These are phyloP conservation scores for Circaetus cinerascens DNA, from an alignment of 2,113 vertebrate species.

Conservation along the genomic window DNA sequence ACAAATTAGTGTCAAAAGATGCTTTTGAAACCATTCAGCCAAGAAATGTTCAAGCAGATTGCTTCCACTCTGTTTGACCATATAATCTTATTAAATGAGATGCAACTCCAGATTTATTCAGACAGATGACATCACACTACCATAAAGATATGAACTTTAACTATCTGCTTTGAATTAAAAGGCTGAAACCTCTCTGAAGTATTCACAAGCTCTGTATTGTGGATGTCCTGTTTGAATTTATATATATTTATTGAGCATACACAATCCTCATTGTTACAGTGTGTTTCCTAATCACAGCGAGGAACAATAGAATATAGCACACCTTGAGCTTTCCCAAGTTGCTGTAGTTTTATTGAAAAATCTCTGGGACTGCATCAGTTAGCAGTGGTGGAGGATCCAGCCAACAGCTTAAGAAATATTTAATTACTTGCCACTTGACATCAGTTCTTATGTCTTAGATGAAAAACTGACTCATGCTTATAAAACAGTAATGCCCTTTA, in stretches of 20 bases:
- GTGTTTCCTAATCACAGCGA: neutral
- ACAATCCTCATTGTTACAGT: neutral
- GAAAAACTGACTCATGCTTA: neutral
- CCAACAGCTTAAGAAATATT: constrained; percentile 1
- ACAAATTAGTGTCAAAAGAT: constrained; percentile 61
- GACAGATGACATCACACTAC: neutral
- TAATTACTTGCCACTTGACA: neutral
- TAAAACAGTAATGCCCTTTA: neutral
- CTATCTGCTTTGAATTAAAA: neutral
- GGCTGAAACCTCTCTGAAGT: neutral
- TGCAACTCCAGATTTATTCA: neutral
- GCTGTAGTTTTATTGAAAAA: neutral
- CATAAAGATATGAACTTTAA: neutral
- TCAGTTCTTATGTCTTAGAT: neutral
- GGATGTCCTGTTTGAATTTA: neutral
- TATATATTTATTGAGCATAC: neutral
- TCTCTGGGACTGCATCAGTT: neutral
- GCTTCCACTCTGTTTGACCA: constrained; percentile 34
- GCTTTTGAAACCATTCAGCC: constrained; percentile 31
- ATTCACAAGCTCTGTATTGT: neutral
- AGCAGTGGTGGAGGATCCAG: neutral
- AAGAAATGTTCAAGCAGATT: constrained; percentile 39
- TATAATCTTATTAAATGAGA: constrained; percentile 38
- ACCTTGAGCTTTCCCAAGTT: neutral
- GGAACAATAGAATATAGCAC: neutral